Evolutionary conservation across 1,140 invertebrate species (phyloP), one percentile per base, ranked within the genome.

Genomic region (Calosoma granatense): DNA sequence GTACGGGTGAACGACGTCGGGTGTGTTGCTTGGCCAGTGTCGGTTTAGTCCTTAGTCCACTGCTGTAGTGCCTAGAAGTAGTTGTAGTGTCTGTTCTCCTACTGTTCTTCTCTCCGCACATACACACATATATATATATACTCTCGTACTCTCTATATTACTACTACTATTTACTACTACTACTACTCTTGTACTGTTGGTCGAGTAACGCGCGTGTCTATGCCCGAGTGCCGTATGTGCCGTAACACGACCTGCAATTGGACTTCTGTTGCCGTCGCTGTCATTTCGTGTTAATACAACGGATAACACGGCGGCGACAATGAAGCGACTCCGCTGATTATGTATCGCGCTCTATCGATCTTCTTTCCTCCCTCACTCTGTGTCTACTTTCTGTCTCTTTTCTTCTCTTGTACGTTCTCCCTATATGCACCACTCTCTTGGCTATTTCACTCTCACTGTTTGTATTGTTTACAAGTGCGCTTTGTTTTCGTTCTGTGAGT

Each of bases 1-100:
- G 26, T 36, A n/a, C n/a, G n/a, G n/a, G n/a, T n/a, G n/a, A n/a
- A n/a, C n/a, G n/a, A n/a, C n/a, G n/a, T 36, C 26, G 26, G 26
- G 26, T 36, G 41, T 47, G 41, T 47, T 47, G 41, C 41, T 17
- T 47, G 41, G 9, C 15, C 9, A 17, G 9, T 47, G 3, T 17
- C 6, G 6, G 41, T 47, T 47, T 47, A 47, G 41, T 47, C 41
- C 17, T 47, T 47, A 47, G 41, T 47, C 9, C 41, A 47, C 41
- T 47, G 41, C 41, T 47, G 41, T 47, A 47, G 41, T 47, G 41
- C 41, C 41, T 47, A 47, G 41, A 47, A 47, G 41, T 47, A 47
- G 41, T 47, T 47, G 41, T 47, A 47, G 41, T 47, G 41, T 17
- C 41, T 47, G 9, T 9, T 47, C 41, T 47, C 9, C 17, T n/a